Percentiles rank a stretch among this genome's conserved stretches.
Evolutionary conservation across 2,113 vertebrate genomes (phyloP).

Genomic region (Charina bottae): DNA sequence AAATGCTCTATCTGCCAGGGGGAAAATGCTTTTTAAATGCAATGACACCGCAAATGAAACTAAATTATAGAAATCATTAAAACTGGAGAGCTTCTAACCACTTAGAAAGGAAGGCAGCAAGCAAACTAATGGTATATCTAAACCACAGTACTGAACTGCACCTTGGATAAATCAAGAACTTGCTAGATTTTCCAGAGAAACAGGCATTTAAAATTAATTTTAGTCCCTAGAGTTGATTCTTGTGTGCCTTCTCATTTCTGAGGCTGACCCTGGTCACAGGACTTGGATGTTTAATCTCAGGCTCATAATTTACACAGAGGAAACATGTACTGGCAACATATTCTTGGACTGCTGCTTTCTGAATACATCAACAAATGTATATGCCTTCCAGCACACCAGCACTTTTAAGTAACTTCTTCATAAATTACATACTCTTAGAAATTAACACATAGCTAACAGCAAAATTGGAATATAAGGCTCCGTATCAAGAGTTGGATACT

Average conservation of each 20-base stretch:
- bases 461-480: neutral
- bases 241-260: conserved; percentile 21
- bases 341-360: conserved; percentile 24
- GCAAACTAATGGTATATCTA: conserved; percentile 24
- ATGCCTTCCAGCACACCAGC: neutral
- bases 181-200: neutral
- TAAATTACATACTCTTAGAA: neutral
- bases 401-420: neutral
- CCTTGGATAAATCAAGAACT: conserved; percentile 25
- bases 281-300: conserved; percentile 30
- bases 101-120: conserved; percentile 29
- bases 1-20: neutral
- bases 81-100: neutral
- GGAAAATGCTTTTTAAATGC: neutral
- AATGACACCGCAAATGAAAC: neutral
- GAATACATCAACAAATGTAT: neutral
- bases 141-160: neutral
- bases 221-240: conserved; percentile 2
- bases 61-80: conserved; percentile 5
- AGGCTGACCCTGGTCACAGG: conserved; percentile 16
- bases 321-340: neutral
- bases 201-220: conserved; percentile 24
- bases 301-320: conserved; percentile 26
- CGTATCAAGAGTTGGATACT: neutral
- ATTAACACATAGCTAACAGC: neutral